These are phyloP conservation scores for Zapus hudsonius DNA, from an alignment of 2,113 vertebrate genomes.

Conservation along the genomic window DNA sequence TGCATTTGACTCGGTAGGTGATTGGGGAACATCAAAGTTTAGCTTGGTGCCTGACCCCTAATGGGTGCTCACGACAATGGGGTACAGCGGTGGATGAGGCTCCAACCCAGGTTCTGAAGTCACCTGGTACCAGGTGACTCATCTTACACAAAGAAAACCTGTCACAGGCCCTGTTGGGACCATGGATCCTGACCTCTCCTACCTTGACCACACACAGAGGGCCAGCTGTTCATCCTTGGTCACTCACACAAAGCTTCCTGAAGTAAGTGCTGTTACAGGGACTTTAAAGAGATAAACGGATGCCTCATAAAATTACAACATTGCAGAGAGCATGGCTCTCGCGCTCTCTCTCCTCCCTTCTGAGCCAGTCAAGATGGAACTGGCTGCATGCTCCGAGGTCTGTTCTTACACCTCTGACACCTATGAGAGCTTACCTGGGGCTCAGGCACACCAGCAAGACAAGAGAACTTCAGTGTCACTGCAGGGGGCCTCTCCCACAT, in stretches of 20 bases:
- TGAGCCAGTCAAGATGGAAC: not conserved
- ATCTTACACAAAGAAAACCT: not conserved
- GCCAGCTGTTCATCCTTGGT: not conserved
- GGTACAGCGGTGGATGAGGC: not conserved
- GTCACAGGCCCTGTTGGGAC: accelerated
- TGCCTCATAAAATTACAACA: not conserved
- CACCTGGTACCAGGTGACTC: not conserved
- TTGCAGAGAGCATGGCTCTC: not conserved
- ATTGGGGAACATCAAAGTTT: not conserved
- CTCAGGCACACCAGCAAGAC: not conserved
- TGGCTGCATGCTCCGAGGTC: accelerated
- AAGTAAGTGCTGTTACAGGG: not conserved
- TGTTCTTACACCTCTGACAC: not conserved
- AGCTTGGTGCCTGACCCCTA: not conserved
- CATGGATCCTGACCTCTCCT: too few relatives aligned
- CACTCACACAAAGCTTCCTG: not conserved
- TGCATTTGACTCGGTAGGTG: not conserved
- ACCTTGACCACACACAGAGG: not conserved
- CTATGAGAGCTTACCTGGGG: not conserved
- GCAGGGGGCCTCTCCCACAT: not conserved
- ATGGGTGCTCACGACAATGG: not conserved
- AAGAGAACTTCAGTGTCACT: accelerated
- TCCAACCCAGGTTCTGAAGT: not conserved
- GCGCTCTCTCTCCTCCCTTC: too few relatives aligned
- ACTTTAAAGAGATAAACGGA: not conserved